These are phyloP conservation scores for Pseudomyrmex cubaensis DNA, from an alignment of 1,140 invertebrate species.

Conservation along the genomic window DNA sequence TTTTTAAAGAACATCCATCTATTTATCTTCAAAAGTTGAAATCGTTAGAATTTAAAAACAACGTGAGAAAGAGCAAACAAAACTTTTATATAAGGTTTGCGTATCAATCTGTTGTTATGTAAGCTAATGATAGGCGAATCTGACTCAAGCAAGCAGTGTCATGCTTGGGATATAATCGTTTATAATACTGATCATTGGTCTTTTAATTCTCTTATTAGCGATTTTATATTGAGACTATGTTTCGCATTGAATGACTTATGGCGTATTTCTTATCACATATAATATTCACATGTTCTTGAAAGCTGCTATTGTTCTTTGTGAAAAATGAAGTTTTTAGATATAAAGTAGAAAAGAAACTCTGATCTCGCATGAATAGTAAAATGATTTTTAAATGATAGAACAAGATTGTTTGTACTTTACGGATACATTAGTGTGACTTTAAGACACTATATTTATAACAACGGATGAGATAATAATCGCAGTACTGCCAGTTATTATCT, in stretches of 20 bases:
- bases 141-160: constrained; percentile 18
- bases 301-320: neutral
- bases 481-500: neutral
- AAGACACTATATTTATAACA: neutral
- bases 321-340: neutral
- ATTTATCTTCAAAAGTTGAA: neutral
- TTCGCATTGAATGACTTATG: neutral
- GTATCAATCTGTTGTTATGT: constrained; percentile 33
- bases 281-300: neutral
- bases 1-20: neutral
- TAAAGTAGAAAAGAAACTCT: neutral
- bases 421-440: too few relatives aligned
- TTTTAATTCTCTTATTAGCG: neutral
- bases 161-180: constrained; percentile 1
- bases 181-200: neutral
- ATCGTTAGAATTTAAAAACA: neutral
- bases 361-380: neutral
- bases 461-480: neutral
- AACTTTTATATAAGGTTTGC: constrained; percentile 6
- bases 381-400: too few relatives aligned
- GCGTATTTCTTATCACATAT: neutral
- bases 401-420: too few relatives aligned
- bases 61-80: too few relatives aligned
- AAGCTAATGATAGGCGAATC: constrained; percentile 34
- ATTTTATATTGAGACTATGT: neutral